These are phyloP conservation scores for Atopsyche davidsoni DNA, from an alignment of 1,140 invertebrate genomes.

Conservation along the genomic window DNA sequence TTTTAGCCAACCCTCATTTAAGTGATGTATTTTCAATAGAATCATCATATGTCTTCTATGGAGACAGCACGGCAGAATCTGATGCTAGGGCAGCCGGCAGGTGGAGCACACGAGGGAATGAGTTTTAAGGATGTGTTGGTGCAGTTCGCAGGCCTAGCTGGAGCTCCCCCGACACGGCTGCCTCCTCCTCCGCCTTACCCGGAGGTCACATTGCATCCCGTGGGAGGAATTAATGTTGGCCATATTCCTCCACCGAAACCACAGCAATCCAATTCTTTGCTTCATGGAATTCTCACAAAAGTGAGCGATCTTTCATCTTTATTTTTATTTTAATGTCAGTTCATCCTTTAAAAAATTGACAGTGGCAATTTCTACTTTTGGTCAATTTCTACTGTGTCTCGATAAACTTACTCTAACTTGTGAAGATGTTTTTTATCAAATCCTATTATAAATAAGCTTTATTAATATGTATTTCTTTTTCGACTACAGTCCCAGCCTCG, in stretches of 20 bases:
- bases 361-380: too few species aligned
- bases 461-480: neutral
- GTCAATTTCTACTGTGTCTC: too few species aligned
- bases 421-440: too few species aligned
- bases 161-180: conserved; percentile 30
- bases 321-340: too few species aligned
- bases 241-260: too few species aligned
- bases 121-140: conserved; percentile 74
- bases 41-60: conserved; percentile 12
- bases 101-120: conserved; percentile 40
- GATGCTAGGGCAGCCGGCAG: conserved; percentile 41
- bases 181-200: conserved; percentile 64
- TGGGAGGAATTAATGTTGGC: too few species aligned
- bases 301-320: conserved; percentile 33
- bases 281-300: conserved; percentile 71
- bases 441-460: neutral
- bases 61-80: conserved; percentile 37
- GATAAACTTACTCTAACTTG: too few species aligned
- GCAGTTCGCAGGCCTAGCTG: conserved; percentile 60
- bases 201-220: conserved; percentile 70
- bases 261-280: conserved; percentile 56
- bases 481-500: conserved; percentile 31
- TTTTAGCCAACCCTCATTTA: neutral
- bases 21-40: conserved; percentile 9
- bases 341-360: too few species aligned